Base-by-base conservation (phyloP, 1,140 invertebrate species). In the Bombus polaris region DNA sequence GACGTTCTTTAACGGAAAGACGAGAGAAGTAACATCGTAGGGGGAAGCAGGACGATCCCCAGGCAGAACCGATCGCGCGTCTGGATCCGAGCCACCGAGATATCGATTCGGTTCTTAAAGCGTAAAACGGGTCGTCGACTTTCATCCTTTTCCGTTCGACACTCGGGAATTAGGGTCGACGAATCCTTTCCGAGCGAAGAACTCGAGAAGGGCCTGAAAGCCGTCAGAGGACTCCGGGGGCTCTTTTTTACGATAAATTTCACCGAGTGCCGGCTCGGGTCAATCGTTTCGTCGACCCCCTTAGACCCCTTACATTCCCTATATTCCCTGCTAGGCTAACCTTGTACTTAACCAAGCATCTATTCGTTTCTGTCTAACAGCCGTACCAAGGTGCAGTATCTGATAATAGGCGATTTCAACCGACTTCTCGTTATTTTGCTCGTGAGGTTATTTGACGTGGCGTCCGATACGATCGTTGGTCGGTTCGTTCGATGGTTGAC, bases 161-260 rank as follows among this genome's bases (percentile, higher is more conserved):
- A 68, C 83, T 57, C 89, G 83, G 83, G 83, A 90, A 90, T 90
- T 90, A 90, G 86, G 80, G 86, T 90, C 80, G 88, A 53, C 86
- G 88, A 85, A 89, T 90, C 88, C 68, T 90, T 90, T 88, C 83
- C 89, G 82, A 88, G 75, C 85, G 82, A 83, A 73, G 83, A 87
- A 88, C 77, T 79, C 76, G 77, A 85, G 83, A 78, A 83, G 86
- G 86, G 62, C 80, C 62, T 83, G 88, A 88, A 86, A 90, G 86
- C 86, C 86, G 59, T 42, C 65, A 89, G 82, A 86, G 83, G 86
- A 86, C 88, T 85, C 86, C 57, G 53, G 88, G 80, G 88, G 86
- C 88, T 90, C 86, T 81, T 90, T 90, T 87, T 90, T 88, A 90
- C 89, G 88, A 90, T 90, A 90, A 90, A 90, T 90, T 90, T 90